Evolutionary conservation across 2,113 vertebrate genomes (phyloP).

Genomic region (Vidua chalybeata): DNA sequence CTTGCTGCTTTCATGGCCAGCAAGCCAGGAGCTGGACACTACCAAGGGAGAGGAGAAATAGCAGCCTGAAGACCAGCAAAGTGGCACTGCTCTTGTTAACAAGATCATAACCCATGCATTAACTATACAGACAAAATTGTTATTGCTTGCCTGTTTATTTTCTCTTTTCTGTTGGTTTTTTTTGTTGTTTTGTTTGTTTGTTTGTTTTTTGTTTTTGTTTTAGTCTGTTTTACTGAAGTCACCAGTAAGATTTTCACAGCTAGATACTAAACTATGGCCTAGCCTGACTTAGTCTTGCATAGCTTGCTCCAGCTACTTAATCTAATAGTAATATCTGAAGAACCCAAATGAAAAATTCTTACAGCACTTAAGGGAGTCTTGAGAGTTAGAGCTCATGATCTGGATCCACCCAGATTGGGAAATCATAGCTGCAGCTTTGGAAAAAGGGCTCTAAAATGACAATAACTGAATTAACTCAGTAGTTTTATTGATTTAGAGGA

Average conservation of each 20-base stretch:
- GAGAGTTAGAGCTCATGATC: slow-evolving; percentile 21
- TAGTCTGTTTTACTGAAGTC: background rate
- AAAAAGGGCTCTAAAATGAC: slow-evolving; percentile 34
- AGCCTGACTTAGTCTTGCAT: background rate
- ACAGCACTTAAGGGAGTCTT: slow-evolving; percentile 33
- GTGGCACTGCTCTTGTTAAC: background rate
- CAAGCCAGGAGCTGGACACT: background rate
- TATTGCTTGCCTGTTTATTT: background rate
- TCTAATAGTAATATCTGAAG: background rate
- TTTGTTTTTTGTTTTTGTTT: background rate
- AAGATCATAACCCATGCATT: background rate
- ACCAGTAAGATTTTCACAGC: background rate
- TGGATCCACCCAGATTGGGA: slow-evolving; percentile 39
- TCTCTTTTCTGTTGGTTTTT: background rate
- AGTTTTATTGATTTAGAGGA: slow-evolving; percentile 23
- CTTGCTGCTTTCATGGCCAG: background rate
- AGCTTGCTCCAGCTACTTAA: slow-evolving; percentile 1
- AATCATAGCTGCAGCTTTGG: slow-evolving; percentile 42
- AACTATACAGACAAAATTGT: background rate
- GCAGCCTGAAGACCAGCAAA: background rate
- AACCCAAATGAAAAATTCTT: slow-evolving; percentile 32
- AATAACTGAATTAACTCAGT: slow-evolving; percentile 38
- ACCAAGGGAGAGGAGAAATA: background rate
- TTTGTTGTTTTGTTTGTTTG: background rate
- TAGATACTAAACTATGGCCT: background rate